A percentile compares a stretch with the other conserved stretches of the same genome.
Conservation (phyloP, 2,113 vertebrate species). For the Ibidorhyncha struthersii region DNA sequence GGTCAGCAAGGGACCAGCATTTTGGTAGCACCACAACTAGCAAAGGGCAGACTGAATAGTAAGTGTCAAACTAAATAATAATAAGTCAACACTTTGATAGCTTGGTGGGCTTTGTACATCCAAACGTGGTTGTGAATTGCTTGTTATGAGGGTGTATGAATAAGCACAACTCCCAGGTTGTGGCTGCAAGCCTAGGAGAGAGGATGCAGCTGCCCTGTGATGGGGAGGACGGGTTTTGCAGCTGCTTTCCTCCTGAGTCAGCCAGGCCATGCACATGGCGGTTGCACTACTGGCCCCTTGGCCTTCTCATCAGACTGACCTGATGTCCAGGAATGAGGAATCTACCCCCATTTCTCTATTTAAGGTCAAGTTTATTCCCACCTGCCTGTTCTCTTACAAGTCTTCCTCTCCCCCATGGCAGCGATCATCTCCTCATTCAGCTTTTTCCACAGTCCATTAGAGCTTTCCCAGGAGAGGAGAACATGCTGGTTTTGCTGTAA, state of each 20-base stretch:
- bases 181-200: background rate
- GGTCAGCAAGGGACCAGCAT: background rate
- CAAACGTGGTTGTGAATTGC: accelerated
- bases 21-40: background rate
- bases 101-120: background rate
- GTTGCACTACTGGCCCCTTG: background rate
- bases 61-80: background rate
- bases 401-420: background rate
- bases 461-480: background rate
- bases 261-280: background rate
- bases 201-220: background rate
- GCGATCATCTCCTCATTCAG: background rate
- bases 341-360: background rate
- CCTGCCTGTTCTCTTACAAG: background rate
- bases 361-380: background rate
- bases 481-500: background rate
- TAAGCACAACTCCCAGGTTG: background rate
- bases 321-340: background rate
- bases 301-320: background rate
- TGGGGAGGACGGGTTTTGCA: background rate
- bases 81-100: background rate
- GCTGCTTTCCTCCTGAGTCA: background rate
- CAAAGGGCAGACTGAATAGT: background rate
- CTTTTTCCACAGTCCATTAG: background rate
- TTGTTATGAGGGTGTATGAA: background rate